A percentile compares a stretch with the other conserved stretches of the same genome.
These are phyloP conservation scores for Lamprologus tigripictilis DNA, from an alignment of 2,113 vertebrate genomes.

Conservation along the genomic window DNA sequence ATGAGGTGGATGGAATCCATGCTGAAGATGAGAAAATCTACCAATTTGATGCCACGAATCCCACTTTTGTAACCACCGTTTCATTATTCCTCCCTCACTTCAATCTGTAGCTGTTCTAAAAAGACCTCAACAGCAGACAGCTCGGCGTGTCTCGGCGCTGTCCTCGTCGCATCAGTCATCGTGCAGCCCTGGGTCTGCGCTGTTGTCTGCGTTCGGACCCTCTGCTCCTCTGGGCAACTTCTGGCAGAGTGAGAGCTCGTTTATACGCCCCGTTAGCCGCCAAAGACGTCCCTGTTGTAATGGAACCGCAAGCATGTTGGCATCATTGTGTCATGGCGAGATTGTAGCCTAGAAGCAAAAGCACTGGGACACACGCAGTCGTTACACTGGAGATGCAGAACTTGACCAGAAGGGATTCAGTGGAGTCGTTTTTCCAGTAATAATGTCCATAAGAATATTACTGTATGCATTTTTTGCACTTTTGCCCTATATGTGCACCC, in stretches of 20 bases:
- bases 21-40: background rate
- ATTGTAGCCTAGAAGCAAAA: background rate
- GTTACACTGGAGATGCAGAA: background rate
- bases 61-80: background rate
- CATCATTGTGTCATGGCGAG: background rate
- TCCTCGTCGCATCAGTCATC: background rate
- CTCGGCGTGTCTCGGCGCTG: background rate
- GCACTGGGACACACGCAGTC: background rate
- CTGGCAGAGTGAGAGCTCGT: background rate
- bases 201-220: background rate
- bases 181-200: background rate
- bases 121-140: background rate
- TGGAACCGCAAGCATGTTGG: background rate
- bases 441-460: background rate
- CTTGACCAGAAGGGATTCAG: background rate
- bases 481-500: background rate
- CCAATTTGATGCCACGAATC: background rate
- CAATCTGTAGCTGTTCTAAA: background rate
- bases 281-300: slow-evolving; percentile 6
- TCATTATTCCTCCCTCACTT: background rate
- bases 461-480: background rate
- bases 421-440: background rate
- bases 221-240: background rate
- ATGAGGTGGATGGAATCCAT: background rate
- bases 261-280: slow-evolving; percentile 19